Evolutionary conservation across 92 coral and sea anemone species (phyloP).

Genomic region (Blastomussa wellsi): DNA sequence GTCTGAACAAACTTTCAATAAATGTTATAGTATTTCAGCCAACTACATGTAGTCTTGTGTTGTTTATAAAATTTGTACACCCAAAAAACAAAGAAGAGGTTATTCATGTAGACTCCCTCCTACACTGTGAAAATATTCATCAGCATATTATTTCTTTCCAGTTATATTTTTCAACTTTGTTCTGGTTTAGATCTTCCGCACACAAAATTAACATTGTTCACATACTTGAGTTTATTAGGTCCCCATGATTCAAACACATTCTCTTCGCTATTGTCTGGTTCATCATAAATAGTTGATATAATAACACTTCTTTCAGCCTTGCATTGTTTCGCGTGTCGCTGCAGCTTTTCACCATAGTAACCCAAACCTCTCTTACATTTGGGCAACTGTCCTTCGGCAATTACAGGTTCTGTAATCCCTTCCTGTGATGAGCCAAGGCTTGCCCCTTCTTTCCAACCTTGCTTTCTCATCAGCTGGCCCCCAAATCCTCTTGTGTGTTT

Average conservation of each 20-base stretch:
- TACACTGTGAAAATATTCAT: not conserved
- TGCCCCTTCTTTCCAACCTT: slow-evolving; percentile 91
- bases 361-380: slow-evolving; percentile 91
- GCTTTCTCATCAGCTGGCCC: slow-evolving; percentile 81
- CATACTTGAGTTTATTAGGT: slow-evolving; percentile 78
- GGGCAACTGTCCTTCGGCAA: slow-evolving; percentile 90
- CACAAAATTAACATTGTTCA: slow-evolving; percentile 80
- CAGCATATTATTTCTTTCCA: not conserved
- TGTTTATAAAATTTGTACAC: not conserved
- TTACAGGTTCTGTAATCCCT: slow-evolving; percentile 85
- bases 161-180: not conserved
- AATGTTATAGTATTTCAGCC: not conserved
- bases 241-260: slow-evolving; percentile 78
- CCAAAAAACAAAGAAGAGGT: not conserved
- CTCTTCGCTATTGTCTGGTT: slow-evolving; percentile 63
- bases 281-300: slow-evolving; percentile 88
- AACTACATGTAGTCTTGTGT: not conserved
- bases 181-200: slow-evolving; percentile 33
- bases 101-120: not conserved
- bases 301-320: slow-evolving; percentile 82
- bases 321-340: slow-evolving; percentile 74
- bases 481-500: slow-evolving; percentile 91
- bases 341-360: slow-evolving; percentile 89
- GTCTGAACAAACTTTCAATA: not conserved
- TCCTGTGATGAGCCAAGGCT: slow-evolving; percentile 86